Conservation (phyloP, 2,113 vertebrate genomes). For the Callocephalon fimbriatum region DNA sequence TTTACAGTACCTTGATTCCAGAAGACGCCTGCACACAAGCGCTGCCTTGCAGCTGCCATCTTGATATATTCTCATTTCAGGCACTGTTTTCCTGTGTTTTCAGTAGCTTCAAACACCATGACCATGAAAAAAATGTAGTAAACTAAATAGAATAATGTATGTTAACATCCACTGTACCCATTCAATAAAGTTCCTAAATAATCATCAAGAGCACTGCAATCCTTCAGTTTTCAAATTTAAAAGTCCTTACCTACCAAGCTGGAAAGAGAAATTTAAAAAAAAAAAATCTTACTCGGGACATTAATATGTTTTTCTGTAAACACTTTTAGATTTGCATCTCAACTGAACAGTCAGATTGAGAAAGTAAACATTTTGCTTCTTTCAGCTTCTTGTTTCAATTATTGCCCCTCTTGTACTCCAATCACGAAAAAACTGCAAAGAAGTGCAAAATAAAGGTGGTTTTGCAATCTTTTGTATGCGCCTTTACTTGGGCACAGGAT, state of each 20-base stretch:
- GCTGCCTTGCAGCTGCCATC: neutral
- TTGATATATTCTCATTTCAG: neutral
- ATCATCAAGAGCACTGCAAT: neutral
- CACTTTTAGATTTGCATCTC: neutral
- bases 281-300: neutral
- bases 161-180: neutral
- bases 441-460: neutral
- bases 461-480: neutral
- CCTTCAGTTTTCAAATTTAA: neutral
- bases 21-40: neutral
- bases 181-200: neutral
- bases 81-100: neutral
- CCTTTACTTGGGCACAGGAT: neutral
- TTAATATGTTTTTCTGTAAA: neutral
- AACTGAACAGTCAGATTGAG: neutral
- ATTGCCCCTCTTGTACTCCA: neutral
- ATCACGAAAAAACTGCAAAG: neutral
- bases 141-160: neutral
- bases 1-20: accelerated
- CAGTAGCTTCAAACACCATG: neutral
- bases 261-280: neutral
- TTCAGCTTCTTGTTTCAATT: neutral
- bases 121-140: neutral
- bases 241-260: neutral
- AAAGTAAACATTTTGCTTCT: neutral